Percentiles rank a stretch among this genome's conserved stretches.
These are phyloP conservation scores for Microtus ochrogaster DNA, from an alignment of 2,113 vertebrate genomes.

Conservation along the genomic window DNA sequence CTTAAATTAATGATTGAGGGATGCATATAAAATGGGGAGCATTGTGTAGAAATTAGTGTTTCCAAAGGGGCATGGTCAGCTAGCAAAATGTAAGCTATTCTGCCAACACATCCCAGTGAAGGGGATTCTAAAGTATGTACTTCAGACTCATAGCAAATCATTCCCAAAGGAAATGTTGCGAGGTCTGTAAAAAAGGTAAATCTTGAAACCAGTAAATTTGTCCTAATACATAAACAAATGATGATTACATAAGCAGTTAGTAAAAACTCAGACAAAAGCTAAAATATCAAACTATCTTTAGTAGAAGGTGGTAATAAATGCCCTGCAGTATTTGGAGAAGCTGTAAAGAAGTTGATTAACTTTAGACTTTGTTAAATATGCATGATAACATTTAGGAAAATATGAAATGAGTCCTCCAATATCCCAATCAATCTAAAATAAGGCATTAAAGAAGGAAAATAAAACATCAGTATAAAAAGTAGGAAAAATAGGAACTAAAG, in stretches of 20 bases:
- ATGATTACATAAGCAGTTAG: not conserved
- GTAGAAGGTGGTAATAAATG: not conserved
- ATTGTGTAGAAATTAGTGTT: not conserved
- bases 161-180: not conserved
- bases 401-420: not conserved
- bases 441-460: not conserved
- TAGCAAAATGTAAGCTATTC: not conserved
- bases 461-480: slow-evolving; percentile 21
- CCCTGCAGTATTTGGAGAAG: not conserved
- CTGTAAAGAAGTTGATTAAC: slow-evolving; percentile 20
- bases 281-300: slow-evolving; percentile 5
- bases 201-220: not conserved
- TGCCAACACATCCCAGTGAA: not conserved
- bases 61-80: not conserved
- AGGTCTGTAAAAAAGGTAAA: not conserved
- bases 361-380: slow-evolving; percentile 13
- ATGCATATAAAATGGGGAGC: not conserved
- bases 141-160: not conserved
- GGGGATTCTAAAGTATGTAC: not conserved
- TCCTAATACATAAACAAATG: not conserved
- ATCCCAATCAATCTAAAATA: not conserved
- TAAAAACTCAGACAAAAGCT: slow-evolving; percentile 7
- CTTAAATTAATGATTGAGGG: not conserved
- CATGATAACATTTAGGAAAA: slow-evolving; percentile 11
- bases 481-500: not conserved